Evolutionary conservation across 2,797 vertebrate genomes (phyloP).

Genomic region (Pelochelys cantorii): DNA sequence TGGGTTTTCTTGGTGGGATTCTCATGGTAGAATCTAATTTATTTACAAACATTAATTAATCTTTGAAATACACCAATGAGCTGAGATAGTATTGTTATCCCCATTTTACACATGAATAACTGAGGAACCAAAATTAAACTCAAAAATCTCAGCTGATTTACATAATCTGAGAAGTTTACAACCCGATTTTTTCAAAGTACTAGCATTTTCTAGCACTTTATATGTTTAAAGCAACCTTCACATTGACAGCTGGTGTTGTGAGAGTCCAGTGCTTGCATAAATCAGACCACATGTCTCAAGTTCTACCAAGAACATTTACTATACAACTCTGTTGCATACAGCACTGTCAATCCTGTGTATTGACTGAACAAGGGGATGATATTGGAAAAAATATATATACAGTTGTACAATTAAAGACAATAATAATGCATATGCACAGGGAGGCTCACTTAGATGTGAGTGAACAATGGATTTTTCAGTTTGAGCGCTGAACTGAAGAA

Average conservation of each 20-base stretch:
- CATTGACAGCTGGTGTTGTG: neutral
- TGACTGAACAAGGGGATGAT: no score
- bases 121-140: no score
- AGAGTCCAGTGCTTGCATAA: neutral
- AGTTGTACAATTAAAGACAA: no score
- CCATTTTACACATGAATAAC: no score
- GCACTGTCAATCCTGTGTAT: neutral
- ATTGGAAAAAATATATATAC: no score
- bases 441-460: no score
- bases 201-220: neutral
- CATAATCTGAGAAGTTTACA: no score
- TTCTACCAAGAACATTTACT: neutral
- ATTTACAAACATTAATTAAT: neutral
- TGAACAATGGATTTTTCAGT: no score
- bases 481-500: no score
- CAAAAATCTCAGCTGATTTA: no score
- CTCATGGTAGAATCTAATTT: neutral
- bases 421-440: no score
- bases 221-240: neutral
- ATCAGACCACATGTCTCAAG: rapidly evolving
- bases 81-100: no score
- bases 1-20: neutral
- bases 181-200: neutral
- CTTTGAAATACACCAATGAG: neutral
- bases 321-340: neutral